Evolutionary conservation across 1,140 invertebrate genomes (phyloP), one percentile per base, ranked within the genome.

Genomic region (Epicauta chinensis): DNA sequence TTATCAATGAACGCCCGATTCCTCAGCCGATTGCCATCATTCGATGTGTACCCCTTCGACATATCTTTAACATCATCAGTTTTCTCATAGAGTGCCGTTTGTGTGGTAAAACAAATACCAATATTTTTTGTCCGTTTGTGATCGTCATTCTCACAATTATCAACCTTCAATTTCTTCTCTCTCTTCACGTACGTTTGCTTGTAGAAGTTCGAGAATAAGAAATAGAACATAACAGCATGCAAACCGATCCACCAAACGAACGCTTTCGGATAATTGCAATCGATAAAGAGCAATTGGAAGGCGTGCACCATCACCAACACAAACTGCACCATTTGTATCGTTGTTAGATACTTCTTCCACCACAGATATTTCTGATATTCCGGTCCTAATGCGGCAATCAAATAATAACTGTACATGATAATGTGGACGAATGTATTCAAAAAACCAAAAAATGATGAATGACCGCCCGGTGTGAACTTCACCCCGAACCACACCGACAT

Each of bases 261-360:
- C 1, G 78, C 79, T 48, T 79, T 83, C 0, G 89, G 89, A 64
- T 89, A 93, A 62, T 89, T 78, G 76, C 91, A 93, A 16, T 92
- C 87, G 61, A 84, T 83, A 73, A 91, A 90, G 40, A 93, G 72
- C 16, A 93, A 71, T 70, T 93, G 89, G 75, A 88, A 84, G 9
- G 88, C 83, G 66, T 93, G 90, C 2, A 87, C 66, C 71, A 87
- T 82, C 1, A 91, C 86, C 1, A 83, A 59, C 1, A 92, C 71
- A 60, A 93, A 93, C 70, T 93, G 91, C 2, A 83, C 72, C 84
- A n/a, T n/a, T n/a, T 96, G 93, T 55, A 94, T 68, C 2, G 80
- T 77, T 0, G 93, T 96, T 32, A 96, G 71, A 64, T 96, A 93
- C 64, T 85, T 91, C 75, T 96, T 96, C 91, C 93, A 96, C 91